Evolutionary conservation across 2,888 invertebrate genomes (phyloP), one percentile per base, ranked within the genome.

Genomic region (Ormia ochracea): DNA sequence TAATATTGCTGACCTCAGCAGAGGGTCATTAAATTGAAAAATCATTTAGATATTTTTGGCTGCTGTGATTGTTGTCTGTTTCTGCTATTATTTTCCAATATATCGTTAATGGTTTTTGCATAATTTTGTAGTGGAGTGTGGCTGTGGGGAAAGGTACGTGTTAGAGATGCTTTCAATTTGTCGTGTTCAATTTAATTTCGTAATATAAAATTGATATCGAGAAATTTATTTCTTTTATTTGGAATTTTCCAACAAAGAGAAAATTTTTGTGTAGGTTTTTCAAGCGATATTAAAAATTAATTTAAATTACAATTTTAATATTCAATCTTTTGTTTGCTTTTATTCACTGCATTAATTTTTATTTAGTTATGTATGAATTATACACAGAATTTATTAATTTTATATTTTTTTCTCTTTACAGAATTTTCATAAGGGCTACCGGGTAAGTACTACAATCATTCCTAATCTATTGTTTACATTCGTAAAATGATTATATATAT

Each of bases 21-120:
- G 74, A 63, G 59, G 58, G 83, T 85, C 86, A 84, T 86, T 86
- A 83, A 82, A 87, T 87, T 87, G 85, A 85, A 86, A 86, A 86
- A 86, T 85, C 86, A 87, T 84, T 87, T 85, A 84, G 83, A 7
- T 12, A 10, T 85, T 84, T 82, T 81, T 66, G 41, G 3, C 50
- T 43, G 4, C 23, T 58, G 10, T 56, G 48, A n/a, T 56, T 58
- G 33, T 7, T 14, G 41, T 23, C 23, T 21, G 10, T 33, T 45
- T 17, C 14, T 41, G 58, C 33, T 59, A 10, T 58, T 33, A 6
- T 17, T 52, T 17, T 52, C 9, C 63, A 36, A 74, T 38, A 59
- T 43, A 58, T 66, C 33, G 50, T 66, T 58, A 65, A 74, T 74
- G 58, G 58, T 31, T 59, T 74, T 66, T 43, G 10, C 50, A 74